Conservation (phyloP, 2,888 invertebrate species). For the Drymonia ruficornis region DNA sequence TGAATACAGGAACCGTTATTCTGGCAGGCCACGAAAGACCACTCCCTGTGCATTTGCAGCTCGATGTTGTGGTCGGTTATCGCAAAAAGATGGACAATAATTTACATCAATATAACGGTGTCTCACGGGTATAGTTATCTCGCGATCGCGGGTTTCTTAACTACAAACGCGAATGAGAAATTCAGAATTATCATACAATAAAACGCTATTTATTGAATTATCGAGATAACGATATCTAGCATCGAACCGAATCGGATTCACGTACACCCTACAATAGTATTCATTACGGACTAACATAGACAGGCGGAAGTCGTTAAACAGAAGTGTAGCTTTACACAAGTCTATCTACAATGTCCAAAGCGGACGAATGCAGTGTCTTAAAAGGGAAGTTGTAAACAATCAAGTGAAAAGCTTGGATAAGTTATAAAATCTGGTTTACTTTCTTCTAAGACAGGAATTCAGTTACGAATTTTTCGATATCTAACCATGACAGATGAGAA, state of each 20-base stretch:
- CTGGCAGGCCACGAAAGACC: constrained; percentile 1
- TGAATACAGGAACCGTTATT: background rate
- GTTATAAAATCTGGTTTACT: background rate
- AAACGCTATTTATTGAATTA: constrained; percentile 43
- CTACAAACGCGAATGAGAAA: constrained; percentile 32
- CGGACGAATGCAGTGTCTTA: background rate
- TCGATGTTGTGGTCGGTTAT: constrained; percentile 14
- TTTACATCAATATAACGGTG: constrained; percentile 28
- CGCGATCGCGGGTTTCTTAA: constrained; percentile 27
- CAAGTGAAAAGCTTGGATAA: background rate
- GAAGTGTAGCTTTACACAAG: background rate
- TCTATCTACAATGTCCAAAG: background rate
- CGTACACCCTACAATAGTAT: constrained; percentile 32
- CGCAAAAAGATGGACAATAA: constrained; percentile 30
- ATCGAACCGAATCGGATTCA: constrained; percentile 19
- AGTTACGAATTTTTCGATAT: no score
- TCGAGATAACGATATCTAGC: constrained; percentile 27
- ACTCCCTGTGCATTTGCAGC: constrained; percentile 12
- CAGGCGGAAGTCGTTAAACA: constrained; percentile 6
- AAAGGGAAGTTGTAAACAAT: background rate
- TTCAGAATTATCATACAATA: constrained; percentile 42
- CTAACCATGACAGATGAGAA: no score
- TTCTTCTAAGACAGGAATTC: background rate
- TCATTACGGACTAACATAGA: constrained; percentile 27
- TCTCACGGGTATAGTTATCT: constrained; percentile 31